Base-by-base conservation (phyloP, 2,797 vertebrate species). In the Platyrinchus mystaceus region DNA sequence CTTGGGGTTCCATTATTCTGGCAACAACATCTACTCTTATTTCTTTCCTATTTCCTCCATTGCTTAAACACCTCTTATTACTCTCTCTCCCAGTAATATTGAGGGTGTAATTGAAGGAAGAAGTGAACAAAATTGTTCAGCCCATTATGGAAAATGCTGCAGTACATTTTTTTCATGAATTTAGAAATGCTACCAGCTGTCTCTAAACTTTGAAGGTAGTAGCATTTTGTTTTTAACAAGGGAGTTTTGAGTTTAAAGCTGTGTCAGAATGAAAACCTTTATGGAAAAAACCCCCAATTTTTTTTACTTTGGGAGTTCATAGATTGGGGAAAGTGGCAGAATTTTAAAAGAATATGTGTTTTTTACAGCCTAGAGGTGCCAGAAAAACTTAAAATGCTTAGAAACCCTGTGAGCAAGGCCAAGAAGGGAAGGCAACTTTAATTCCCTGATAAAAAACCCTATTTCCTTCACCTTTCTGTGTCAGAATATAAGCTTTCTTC, bases 1-100 rank as follows among this genome's bases (percentile, higher is more conserved):
- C 94, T 88, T 89, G 64, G 87, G 91, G 96, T 63, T 96, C 89
- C 69, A 91, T 93, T 96, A 91, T 89, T 90, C 84, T 86, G 82
- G 67, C n/a, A 94, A 84, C 32, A 93, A 47, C 47, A 71, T 68
- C 77, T 90, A 91, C 53, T 91, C 96, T 80, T 87, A 90, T 75
- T 79, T 81, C 80, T 95, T 95, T 66, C n/a, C 14, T 94, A 66
- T 90, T 96, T 85, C 56, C 63, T 82, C 70, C 87, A 1, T 60
- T 95, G 49, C 86, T 94, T 87, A 89, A 96, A 76, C 47, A 66
- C 24, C 39, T 87, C 80, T 85, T 89, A 50, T 79, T 75, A 67
- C 46, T 84, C 63, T 84, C 41, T 87, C 77, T 91, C 68, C 78
- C 77, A 70, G 44, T 76, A 94, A 95, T 89, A 80, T 49, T 90